Conservation (phyloP, 2,113 vertebrate species). For the Erythrocercus mccallii region DNA sequence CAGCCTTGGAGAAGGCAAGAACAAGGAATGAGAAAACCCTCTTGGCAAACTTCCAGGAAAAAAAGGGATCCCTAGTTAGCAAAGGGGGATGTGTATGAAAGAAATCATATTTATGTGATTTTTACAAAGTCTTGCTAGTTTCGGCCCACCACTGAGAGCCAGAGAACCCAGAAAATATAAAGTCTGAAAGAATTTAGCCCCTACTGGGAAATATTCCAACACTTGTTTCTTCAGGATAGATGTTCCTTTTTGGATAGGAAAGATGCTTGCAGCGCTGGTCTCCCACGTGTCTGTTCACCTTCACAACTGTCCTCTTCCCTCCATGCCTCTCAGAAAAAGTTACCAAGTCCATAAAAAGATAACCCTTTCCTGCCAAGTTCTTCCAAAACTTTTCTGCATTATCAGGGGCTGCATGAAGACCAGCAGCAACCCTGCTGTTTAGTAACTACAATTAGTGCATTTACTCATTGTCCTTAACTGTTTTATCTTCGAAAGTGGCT, state of each 20-base stretch:
- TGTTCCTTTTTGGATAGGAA: neutral
- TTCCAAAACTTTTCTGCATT: neutral
- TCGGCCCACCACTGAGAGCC: neutral
- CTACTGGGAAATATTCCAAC: neutral
- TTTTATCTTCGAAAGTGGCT: neutral
- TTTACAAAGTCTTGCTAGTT: neutral
- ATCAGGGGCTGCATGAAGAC: neutral
- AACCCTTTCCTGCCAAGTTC: neutral
- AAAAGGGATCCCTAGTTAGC: neutral
- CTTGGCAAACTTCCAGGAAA: neutral
- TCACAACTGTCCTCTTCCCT: neutral
- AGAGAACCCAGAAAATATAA: neutral
- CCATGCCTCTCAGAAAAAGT: neutral
- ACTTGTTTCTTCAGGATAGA: neutral
- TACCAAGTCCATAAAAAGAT: neutral
- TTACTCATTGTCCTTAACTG: neutral
- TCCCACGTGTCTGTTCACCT: neutral
- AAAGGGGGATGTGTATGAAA: neutral
- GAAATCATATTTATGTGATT: neutral
- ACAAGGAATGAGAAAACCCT: neutral
- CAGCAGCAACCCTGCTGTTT: neutral
- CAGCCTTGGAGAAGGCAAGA: neutral
- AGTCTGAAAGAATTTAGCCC: neutral
- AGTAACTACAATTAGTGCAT: neutral
- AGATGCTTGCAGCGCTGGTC: neutral